Base-by-base conservation (phyloP, 2,797 vertebrate genomes). In the Galago senegalensis region DNA sequence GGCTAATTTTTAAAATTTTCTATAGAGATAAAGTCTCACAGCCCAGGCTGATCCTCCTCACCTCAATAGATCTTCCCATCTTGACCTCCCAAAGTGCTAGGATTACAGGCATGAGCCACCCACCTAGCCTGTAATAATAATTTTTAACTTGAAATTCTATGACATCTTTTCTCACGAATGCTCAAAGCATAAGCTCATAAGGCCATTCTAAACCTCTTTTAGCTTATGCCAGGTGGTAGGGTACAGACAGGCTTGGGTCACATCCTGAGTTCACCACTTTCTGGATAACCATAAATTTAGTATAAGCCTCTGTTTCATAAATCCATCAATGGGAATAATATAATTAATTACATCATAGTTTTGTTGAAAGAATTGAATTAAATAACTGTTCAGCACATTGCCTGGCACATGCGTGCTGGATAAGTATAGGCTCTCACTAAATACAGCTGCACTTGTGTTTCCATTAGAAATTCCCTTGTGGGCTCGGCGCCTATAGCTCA, bases 341-440 rank as follows among this genome's bases (percentile, higher is more conserved):
- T 72, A 86, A 67, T n/a, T 60, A 87, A 73, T 58, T 82, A 82
- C 20, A 37, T 76, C 40, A 75, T 1, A 25, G 75, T 61, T 88
- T 80, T 80, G 17, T 16, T 76, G 63, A 31, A 85, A 77, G 46
- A 96, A 87, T 0, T 53, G 40, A 89, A 79, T 63, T 67, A 95
- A 87, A 27, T 58, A 56, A 43, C 37, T 89, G 18, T 56, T 86
- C 29, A 40, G 3, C 40, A 43, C 4, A 67, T 72, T 61, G n/a
- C n/a, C 49, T 73, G 79, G 83, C 20, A 86, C 27, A 76, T 0
- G 25, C 12, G 49, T 70, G n/a, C 8, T 91, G 73, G 92, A 23
- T 81, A 92, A 87, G 61, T 73, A 17, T 40, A 70, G 77, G 46
- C 70, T 92, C 29, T 73, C 43, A 91, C 81, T 84, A 87, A 95